Conservation (phyloP, 2,113 vertebrate species). For the Plotosus lineatus region DNA sequence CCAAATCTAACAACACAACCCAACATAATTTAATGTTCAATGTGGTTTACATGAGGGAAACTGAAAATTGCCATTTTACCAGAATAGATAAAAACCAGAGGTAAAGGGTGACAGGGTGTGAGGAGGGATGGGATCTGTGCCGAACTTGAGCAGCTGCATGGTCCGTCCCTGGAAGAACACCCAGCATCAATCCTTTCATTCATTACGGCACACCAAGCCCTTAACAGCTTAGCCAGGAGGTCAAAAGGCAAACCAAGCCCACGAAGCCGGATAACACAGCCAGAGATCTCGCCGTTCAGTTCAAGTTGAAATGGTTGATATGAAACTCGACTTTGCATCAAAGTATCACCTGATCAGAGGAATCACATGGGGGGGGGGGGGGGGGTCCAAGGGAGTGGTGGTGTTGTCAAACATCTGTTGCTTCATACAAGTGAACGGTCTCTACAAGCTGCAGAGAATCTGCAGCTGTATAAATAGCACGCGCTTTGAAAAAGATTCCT, state of each 20-base stretch:
- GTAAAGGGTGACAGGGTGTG: background rate
- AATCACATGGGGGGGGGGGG: background rate
- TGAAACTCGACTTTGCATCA: background rate
- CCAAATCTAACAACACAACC: background rate
- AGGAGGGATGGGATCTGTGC: slow-evolving; percentile 33
- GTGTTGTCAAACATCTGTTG: slow-evolving; percentile 29
- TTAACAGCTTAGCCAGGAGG: slow-evolving; percentile 18
- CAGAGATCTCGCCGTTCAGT: background rate
- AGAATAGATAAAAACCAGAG: slow-evolving; percentile 13
- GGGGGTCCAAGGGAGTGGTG: background rate
- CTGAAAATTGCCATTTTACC: slow-evolving; percentile 4
- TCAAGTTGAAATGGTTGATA: background rate
- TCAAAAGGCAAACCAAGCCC: background rate
- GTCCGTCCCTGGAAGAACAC: slow-evolving; percentile 39
- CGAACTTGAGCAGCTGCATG: slow-evolving; percentile 30
- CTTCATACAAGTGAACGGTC: background rate
- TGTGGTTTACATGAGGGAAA: slow-evolving; percentile 20
- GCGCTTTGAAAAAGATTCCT: slow-evolving; percentile 20
- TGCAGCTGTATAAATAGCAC: slow-evolving; percentile 48
- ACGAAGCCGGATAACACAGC: background rate
- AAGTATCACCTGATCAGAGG: background rate
- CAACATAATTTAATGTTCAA: background rate
- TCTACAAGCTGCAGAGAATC: slow-evolving; percentile 12
- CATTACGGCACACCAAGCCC: slow-evolving; percentile 37
- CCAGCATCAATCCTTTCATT: slow-evolving; percentile 45